These are phyloP conservation scores for Procambarus clarkii DNA, from an alignment of 1,140 invertebrate genomes.

Conservation along the genomic window DNA sequence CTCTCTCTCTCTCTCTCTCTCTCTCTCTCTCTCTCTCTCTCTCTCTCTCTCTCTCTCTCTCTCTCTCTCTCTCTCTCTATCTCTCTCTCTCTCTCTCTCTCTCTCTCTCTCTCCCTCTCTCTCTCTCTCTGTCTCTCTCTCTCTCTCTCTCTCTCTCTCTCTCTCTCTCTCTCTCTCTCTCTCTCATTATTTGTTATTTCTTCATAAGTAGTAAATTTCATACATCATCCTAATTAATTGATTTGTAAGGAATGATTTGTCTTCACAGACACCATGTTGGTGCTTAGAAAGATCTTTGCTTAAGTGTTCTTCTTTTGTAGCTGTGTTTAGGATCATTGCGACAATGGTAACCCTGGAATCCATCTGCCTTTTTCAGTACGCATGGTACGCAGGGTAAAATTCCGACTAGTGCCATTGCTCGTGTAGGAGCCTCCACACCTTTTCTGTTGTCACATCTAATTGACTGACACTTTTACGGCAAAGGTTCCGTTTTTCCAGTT, in stretches of 20 bases:
- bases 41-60: conserved; percentile 9
- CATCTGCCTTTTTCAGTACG: neutral
- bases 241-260: too few relatives aligned
- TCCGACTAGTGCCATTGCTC: neutral
- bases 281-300: neutral
- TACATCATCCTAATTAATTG: neutral
- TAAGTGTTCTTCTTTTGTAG: neutral
- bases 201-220: neutral
- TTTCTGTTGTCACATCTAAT: neutral
- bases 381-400: neutral
- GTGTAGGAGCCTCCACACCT: neutral
- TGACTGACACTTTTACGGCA: neutral
- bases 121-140: conserved; percentile 5
- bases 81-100: conserved; percentile 9
- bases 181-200: conserved; percentile 1
- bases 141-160: conserved; percentile 9
- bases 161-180: conserved; percentile 9
- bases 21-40: conserved; percentile 9
- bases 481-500: neutral
- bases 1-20: conserved; percentile 9
- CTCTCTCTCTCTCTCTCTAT: conserved; percentile 9
- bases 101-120: conserved; percentile 6
- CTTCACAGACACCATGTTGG: neutral
- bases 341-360: neutral
- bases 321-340: neutral